These are phyloP conservation scores for Agelas oroides DNA, from an alignment of 37 sponge, comb jelly and placozoan species.

Conservation along the genomic window DNA sequence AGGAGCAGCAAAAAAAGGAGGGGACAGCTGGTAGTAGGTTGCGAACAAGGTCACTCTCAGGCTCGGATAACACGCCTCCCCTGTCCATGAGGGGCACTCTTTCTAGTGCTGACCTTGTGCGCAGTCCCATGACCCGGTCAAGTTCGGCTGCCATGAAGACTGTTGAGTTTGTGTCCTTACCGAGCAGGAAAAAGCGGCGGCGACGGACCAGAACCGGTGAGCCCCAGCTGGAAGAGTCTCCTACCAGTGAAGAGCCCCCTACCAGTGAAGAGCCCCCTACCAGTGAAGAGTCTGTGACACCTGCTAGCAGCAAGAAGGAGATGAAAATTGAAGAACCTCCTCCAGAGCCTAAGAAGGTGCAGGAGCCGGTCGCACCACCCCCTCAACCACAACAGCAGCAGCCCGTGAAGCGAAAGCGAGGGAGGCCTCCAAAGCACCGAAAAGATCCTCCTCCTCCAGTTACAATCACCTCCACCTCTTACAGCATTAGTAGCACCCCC, in stretches of 20 bases:
- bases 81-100: neutral
- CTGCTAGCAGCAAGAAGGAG: neutral
- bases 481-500: neutral
- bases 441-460: neutral
- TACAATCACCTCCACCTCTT: neutral
- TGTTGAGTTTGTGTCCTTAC: constrained; percentile 52
- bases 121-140: constrained; percentile 61
- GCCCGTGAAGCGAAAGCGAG: constrained; percentile 21
- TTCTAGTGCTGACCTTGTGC: neutral
- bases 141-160: constrained; percentile 43
- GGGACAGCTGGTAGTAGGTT: neutral
- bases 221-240: too few species aligned
- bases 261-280: neutral
- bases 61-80: constrained; percentile 9
- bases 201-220: neutral
- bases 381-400: neutral
- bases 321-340: constrained; percentile 3
- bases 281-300: neutral
- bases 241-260: neutral
- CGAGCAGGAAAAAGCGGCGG: neutral
- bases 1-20: constrained; percentile 11
- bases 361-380: neutral
- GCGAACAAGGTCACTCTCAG: constrained; percentile 12
- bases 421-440: constrained; percentile 31
- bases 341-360: neutral